phyloP scores from a whole-genome alignment of 2,113 vertebrate species.

The Anoplopoma fimbria region DNA sequence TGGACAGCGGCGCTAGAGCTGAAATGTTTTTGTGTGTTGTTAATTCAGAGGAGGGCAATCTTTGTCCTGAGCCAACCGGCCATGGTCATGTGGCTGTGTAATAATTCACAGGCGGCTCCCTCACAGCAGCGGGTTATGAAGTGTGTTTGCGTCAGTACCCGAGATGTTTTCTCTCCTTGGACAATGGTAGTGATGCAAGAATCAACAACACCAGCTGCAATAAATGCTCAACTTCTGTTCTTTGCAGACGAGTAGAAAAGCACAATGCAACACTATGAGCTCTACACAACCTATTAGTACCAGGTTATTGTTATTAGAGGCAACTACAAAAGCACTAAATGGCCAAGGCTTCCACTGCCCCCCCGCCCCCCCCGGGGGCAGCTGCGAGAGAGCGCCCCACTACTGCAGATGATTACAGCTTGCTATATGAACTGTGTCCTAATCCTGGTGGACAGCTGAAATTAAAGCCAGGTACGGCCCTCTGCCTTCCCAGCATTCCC shows the following conservation, averaged over 20 bases:
- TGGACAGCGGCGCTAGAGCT: not conserved
- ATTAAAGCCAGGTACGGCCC: constrained; percentile 80
- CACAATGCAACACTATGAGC: not conserved
- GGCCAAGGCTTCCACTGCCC: constrained; percentile 46
- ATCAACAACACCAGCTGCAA: not conserved
- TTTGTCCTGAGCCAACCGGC: constrained; percentile 24
- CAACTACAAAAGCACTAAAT: constrained; percentile 65
- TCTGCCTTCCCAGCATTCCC: constrained; percentile 69
- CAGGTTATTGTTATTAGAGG: constrained; percentile 58
- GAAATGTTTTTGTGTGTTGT: constrained; percentile 13
- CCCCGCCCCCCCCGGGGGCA: constrained; percentile 46
- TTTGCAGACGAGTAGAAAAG: not conserved
- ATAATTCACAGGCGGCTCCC: constrained; percentile 16
- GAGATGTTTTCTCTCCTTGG: not conserved
- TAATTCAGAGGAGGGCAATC: not conserved
- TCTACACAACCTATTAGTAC: constrained; percentile 22
- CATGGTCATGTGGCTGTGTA: not conserved
- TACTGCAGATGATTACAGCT: constrained; percentile 76
- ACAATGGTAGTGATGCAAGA: not conserved
- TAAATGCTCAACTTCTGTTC: not conserved
- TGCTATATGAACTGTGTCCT: constrained; percentile 76
- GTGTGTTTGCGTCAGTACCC: not conserved
- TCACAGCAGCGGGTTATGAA: not conserved
- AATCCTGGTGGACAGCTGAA: constrained; percentile 77
- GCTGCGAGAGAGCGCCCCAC: constrained; percentile 54